phyloP scores from a whole-genome alignment of 2,888 invertebrate species.

The Hedya salicella region DNA sequence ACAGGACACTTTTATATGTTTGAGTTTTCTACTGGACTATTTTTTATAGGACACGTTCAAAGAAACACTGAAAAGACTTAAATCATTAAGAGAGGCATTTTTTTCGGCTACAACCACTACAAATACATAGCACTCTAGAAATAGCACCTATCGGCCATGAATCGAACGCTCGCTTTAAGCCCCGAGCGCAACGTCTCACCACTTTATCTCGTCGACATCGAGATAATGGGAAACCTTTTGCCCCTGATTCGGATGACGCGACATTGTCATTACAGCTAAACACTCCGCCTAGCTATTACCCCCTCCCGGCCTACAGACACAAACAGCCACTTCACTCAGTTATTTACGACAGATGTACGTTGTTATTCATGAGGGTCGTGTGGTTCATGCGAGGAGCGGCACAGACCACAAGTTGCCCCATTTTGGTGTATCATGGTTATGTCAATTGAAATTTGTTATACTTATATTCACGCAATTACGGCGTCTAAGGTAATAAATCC shows the following conservation, averaged over 20 bases:
- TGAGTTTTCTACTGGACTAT: no score
- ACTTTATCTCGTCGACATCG: constrained; percentile 23
- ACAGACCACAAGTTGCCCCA: neutral
- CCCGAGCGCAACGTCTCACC: neutral
- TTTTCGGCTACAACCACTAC: no score
- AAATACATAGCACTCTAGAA: no score
- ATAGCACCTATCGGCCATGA: no score
- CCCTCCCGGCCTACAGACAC: constrained; percentile 22
- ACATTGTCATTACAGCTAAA: constrained; percentile 43
- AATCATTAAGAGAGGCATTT: no score
- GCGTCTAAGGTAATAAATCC: no score
- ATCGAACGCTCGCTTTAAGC: neutral
- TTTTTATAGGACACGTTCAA: no score
- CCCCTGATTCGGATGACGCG: constrained; percentile 37
- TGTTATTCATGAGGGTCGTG: neutral
- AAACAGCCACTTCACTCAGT: constrained; percentile 15
- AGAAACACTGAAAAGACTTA: no score
- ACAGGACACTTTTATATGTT: no score
- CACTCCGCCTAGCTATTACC: constrained; percentile 40
- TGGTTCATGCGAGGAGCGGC: neutral
- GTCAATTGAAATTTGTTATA: neutral
- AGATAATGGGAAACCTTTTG: constrained; percentile 38
- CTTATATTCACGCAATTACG: neutral
- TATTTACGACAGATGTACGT: neutral
- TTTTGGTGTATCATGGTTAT: neutral